A percentile compares a stretch with the other conserved stretches of the same genome.
These are phyloP conservation scores for Nomada goodeniana DNA, from an alignment of 2,888 invertebrate species.

Conservation along the genomic window DNA sequence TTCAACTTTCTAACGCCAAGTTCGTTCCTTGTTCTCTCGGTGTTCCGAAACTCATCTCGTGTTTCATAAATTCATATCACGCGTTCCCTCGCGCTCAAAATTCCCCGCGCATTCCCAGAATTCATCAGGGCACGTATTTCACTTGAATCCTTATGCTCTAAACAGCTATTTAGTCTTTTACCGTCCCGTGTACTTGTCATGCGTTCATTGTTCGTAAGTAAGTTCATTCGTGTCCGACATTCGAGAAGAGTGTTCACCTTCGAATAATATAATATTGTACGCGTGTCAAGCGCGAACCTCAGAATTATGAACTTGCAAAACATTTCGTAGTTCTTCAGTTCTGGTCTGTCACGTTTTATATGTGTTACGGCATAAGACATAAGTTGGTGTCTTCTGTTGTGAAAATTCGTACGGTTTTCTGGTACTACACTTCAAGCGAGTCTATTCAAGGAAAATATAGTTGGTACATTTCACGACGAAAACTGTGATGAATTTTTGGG, in stretches of 20 bases:
- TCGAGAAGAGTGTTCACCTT: background rate
- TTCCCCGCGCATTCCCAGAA: slow-evolving; percentile 1
- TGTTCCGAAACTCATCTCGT: background rate
- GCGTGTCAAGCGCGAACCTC: background rate
- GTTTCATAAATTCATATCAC: background rate
- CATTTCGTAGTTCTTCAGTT: no score
- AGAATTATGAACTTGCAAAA: no score
- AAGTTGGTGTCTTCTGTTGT: no score
- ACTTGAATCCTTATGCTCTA: slow-evolving; percentile 7
- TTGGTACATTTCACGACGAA: no score
- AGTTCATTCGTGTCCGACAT: background rate
- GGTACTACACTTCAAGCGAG: no score
- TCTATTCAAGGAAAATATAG: no score
- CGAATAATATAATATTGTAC: background rate
- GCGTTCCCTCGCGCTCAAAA: background rate
- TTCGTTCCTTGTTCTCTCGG: background rate
- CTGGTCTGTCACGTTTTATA: no score
- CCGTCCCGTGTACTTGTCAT: background rate
- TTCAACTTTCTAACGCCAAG: background rate
- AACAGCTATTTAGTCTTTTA: slow-evolving; percentile 11
- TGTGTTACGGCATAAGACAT: no score
- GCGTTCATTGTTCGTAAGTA: background rate
- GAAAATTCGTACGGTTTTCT: no score
- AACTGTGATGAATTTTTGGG: no score
- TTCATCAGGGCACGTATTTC: slow-evolving; percentile 10